These are phyloP conservation scores for Hirtodrosophila trivittata DNA, from an alignment of 2,888 invertebrate genomes.

Conservation along the genomic window DNA sequence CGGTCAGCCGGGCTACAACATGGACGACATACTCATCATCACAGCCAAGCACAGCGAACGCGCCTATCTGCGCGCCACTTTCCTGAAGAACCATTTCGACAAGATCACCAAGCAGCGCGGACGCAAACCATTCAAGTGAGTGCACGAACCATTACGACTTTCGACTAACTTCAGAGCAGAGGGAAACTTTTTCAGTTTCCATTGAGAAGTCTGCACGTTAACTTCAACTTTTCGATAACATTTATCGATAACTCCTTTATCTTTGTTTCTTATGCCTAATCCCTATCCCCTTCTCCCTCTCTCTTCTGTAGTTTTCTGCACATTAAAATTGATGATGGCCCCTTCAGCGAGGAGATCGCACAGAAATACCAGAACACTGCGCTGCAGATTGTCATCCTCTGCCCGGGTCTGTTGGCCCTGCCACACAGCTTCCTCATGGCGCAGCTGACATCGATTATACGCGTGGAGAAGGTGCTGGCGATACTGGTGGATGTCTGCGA, in stretches of 20 bases:
- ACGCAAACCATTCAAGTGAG: constrained; percentile 91
- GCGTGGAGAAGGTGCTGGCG: constrained; percentile 89
- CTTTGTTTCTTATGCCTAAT: too few species aligned
- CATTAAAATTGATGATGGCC: constrained; percentile 89
- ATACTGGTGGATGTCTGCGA: constrained; percentile 92
- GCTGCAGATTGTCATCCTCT: constrained; percentile 91
- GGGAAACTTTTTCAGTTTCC: too few species aligned
- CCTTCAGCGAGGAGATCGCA: constrained; percentile 84
- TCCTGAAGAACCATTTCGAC: constrained; percentile 92
- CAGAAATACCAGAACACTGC: constrained; percentile 87
- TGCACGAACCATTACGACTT: constrained; percentile 48
- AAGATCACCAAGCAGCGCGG: constrained; percentile 93
- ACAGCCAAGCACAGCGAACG: constrained; percentile 91
- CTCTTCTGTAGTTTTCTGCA: constrained; percentile 87
- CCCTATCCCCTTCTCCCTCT: too few species aligned
- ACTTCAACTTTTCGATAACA: too few species aligned
- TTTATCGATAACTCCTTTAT: too few species aligned
- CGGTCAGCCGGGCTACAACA: constrained; percentile 84
- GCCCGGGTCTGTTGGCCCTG: constrained; percentile 88
- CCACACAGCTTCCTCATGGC: constrained; percentile 82
- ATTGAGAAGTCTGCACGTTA: too few species aligned
- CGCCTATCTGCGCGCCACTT: constrained; percentile 91
- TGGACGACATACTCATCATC: constrained; percentile 93
- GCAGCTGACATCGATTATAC: constrained; percentile 82
- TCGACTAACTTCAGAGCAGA: too few species aligned